A percentile compares a stretch with the other conserved stretches of the same genome.
Conservation (phyloP, 2,113 vertebrate species). For the Ochotona curzoniae region DNA sequence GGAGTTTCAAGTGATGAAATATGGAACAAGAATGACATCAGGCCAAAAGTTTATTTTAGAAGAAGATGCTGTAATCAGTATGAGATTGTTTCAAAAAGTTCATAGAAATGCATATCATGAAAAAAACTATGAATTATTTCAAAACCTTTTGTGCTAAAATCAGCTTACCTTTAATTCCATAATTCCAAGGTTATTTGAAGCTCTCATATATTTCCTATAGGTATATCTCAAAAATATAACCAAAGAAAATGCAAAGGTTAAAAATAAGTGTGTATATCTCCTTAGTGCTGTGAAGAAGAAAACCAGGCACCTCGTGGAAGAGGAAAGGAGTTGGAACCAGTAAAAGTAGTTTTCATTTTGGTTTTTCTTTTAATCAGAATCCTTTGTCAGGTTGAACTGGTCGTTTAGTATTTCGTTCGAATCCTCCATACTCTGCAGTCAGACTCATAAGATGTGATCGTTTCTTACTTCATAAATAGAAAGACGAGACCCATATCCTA, state of each 20-base stretch:
- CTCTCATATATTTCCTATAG: not conserved
- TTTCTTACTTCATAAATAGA: not conserved
- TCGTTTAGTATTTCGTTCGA: not conserved
- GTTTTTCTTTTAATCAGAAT: not conserved
- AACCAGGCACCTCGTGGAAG: not conserved
- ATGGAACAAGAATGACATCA: constrained; percentile 2
- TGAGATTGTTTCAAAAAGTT: too few species aligned
- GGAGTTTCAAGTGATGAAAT: not conserved
- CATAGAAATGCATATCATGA: too few species aligned
- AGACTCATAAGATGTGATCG: not conserved
- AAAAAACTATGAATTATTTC: too few species aligned
- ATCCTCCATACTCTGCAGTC: not conserved
- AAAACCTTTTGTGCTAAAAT: too few species aligned
- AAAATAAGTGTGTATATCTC: not conserved
- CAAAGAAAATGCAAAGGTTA: not conserved
- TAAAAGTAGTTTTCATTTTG: not conserved
- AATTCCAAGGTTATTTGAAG: too few species aligned
- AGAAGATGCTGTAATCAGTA: not conserved
- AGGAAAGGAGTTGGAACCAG: not conserved
- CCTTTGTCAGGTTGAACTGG: not conserved
- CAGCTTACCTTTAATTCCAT: too few species aligned
- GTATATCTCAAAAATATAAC: not conserved
- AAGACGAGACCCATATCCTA: not conserved
- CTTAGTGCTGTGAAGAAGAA: not conserved
- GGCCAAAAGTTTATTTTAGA: not conserved